Conservation (phyloP, 2,888 invertebrate species). For the Lasioglossum villosulum region DNA sequence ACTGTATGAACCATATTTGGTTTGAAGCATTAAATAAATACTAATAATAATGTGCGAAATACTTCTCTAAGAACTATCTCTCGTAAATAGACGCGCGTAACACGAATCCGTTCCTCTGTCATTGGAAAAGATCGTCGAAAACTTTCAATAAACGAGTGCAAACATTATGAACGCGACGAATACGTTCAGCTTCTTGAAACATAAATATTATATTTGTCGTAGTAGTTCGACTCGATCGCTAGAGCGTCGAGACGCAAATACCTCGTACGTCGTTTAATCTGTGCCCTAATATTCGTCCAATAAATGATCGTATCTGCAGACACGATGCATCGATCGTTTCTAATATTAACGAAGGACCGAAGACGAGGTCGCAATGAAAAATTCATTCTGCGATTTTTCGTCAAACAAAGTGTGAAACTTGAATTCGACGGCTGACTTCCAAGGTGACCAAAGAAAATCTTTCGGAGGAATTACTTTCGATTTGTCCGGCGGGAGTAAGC, state of each 20-base stretch:
- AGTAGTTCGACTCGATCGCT: neutral
- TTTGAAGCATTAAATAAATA: too few species aligned
- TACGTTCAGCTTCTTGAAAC: neutral
- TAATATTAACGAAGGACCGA: neutral
- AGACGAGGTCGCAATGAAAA: slow-evolving; percentile 15
- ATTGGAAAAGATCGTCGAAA: neutral
- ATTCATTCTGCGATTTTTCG: slow-evolving; percentile 29
- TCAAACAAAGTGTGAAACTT: slow-evolving; percentile 5
- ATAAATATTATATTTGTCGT: neutral
- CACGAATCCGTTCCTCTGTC: neutral
- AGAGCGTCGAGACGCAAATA: neutral
- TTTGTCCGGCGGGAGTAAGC: slow-evolving; percentile 51
- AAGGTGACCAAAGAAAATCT: slow-evolving; percentile 17
- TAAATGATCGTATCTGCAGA: neutral
- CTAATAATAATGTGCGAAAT: neutral
- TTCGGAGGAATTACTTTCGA: slow-evolving; percentile 52
- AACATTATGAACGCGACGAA: neutral
- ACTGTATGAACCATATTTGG: too few species aligned
- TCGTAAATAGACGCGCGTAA: neutral
- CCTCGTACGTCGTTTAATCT: neutral
- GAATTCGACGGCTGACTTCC: neutral
- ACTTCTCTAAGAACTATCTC: neutral
- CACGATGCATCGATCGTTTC: neutral
- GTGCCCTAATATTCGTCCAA: neutral
- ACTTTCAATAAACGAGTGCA: neutral